Percentiles rank a stretch among this genome's conserved stretches.
These are phyloP conservation scores for Autographa pulchrina DNA, from an alignment of 2,888 invertebrate genomes.

Conservation along the genomic window DNA sequence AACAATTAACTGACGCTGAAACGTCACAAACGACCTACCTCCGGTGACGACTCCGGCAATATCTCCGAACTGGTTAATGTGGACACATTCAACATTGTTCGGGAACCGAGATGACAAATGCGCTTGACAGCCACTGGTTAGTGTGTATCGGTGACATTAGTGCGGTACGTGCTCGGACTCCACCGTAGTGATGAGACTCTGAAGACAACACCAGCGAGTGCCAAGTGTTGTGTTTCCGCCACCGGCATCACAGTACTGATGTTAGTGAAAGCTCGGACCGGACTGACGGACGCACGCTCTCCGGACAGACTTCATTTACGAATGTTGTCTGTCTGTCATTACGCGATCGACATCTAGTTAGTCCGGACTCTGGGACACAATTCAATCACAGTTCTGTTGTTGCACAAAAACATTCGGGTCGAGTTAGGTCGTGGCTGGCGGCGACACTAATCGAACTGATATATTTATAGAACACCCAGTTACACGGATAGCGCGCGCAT, in stretches of 20 bases:
- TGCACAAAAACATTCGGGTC: neutral
- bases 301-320: neutral
- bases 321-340: neutral
- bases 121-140: neutral
- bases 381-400: neutral
- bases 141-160: neutral
- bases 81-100: neutral
- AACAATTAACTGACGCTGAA: neutral
- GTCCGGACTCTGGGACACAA: neutral
- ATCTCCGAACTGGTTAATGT: neutral
- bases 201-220: too few species aligned
- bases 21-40: neutral
- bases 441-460: neutral
- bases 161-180: neutral
- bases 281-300: neutral
- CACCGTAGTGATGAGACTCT: neutral
- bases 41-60: neutral
- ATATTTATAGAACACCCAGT: constrained; percentile 6
- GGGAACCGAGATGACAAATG: neutral
- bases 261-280: neutral
- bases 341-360: neutral
- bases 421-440: neutral
- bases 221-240: too few species aligned
- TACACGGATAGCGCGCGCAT: neutral
- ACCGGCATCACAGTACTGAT: too few species aligned